Evolutionary conservation across 2,888 invertebrate species (phyloP).

Genomic region (Endotricha flammealis): DNA sequence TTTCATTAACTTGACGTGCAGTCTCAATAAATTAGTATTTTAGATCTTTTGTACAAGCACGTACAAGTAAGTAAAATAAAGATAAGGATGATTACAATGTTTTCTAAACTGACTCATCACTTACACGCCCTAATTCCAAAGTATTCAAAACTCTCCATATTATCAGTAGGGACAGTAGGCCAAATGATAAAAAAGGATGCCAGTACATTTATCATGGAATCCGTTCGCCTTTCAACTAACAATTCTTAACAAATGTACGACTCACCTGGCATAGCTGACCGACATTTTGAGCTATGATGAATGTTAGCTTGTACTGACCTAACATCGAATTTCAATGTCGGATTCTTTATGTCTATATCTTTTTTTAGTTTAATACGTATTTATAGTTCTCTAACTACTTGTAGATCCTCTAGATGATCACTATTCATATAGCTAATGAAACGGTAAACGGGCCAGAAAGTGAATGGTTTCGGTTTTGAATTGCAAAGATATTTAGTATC

Average conservation of each 20-base stretch:
- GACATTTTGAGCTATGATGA: constrained; percentile 26
- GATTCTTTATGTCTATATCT: constrained; percentile 2
- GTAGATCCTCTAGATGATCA: no score
- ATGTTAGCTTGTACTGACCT: constrained; percentile 20
- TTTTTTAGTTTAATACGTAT: not conserved
- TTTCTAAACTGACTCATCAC: constrained; percentile 8
- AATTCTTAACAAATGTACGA: constrained; percentile 34
- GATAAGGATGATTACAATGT: not conserved
- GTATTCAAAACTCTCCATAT: constrained; percentile 14
- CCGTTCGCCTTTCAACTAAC: constrained; percentile 24
- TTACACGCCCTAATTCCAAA: constrained; percentile 7
- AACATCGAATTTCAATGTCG: constrained; percentile 19
- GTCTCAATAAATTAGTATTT: no score
- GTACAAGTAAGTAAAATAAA: no score
- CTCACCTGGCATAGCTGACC: constrained; percentile 27
- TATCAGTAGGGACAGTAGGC: constrained; percentile 21
- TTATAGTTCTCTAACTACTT: no score
- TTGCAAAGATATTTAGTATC: no score
- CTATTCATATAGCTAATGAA: no score
- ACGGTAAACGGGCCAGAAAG: no score
- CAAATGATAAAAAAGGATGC: constrained; percentile 25
- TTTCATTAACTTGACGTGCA: no score
- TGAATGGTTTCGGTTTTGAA: no score
- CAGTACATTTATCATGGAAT: constrained; percentile 29
- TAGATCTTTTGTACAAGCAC: no score